phyloP scores from a whole-genome alignment of 2,797 vertebrate genomes.

The Mastacembelus armatus region DNA sequence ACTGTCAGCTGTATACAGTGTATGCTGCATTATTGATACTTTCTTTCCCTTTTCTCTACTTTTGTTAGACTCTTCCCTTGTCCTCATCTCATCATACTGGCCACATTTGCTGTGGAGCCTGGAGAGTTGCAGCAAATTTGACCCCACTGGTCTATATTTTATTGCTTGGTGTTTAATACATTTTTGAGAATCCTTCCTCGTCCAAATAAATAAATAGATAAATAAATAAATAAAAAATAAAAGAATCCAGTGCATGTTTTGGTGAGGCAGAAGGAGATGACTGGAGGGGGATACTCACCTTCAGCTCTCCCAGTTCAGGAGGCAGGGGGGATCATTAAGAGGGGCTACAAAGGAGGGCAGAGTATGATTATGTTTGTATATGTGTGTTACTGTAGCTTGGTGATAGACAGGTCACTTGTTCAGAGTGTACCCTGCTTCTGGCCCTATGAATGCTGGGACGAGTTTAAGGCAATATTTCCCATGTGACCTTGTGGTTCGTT shows the following conservation, averaged over 20 bases:
- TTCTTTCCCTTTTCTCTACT: slow-evolving; percentile 56
- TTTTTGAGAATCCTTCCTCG: slow-evolving; percentile 72
- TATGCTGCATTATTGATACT: slow-evolving; percentile 81
- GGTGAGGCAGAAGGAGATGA: slow-evolving; percentile 68
- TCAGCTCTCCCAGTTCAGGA: slow-evolving; percentile 74
- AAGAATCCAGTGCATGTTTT: slow-evolving; percentile 69
- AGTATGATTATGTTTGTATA: slow-evolving; percentile 46
- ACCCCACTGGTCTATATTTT: slow-evolving; percentile 80
- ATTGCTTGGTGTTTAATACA: slow-evolving; percentile 81
- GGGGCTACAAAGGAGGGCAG: slow-evolving; percentile 54
- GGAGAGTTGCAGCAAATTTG: slow-evolving; percentile 71
- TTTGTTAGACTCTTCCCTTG: slow-evolving; percentile 70
- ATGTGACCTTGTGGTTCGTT: slow-evolving; percentile 15
- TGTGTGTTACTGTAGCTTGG: slow-evolving; percentile 20
- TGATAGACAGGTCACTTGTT: slow-evolving; percentile 33
- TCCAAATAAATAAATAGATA: background rate
- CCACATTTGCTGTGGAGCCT: slow-evolving; percentile 60
- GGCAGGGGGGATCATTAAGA: slow-evolving; percentile 79
- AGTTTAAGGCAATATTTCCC: slow-evolving; percentile 25
- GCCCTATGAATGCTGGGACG: slow-evolving; percentile 7
- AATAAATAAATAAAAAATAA: slow-evolving; percentile 24
- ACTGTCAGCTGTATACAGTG: slow-evolving; percentile 64
- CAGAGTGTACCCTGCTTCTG: slow-evolving; percentile 1
- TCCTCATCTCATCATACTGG: slow-evolving; percentile 71
- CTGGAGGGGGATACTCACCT: slow-evolving; percentile 78